These are phyloP conservation scores for Pseudomugil gertrudae DNA, from an alignment of 2,797 vertebrate species.

Conservation along the genomic window DNA sequence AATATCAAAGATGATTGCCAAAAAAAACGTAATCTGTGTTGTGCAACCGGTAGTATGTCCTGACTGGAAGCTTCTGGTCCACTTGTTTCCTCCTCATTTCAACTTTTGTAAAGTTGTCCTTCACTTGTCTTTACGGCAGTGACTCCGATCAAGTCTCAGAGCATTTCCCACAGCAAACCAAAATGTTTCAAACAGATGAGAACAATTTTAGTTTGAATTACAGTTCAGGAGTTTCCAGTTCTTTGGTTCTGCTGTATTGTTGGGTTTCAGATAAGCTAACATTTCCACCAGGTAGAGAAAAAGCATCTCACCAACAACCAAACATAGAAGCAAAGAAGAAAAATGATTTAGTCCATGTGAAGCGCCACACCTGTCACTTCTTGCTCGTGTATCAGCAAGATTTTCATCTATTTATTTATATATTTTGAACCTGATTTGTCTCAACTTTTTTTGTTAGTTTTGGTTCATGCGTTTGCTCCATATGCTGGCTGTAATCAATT, in stretches of 20 bases:
- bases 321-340: not conserved
- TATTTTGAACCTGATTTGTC: too few species aligned
- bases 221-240: not conserved
- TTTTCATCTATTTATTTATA: too few species aligned
- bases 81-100: not conserved
- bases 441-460: not conserved
- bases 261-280: not conserved
- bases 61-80: not conserved
- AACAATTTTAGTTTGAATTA: not conserved
- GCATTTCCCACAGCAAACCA: not conserved
- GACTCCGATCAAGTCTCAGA: not conserved
- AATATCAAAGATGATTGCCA: slow-evolving; percentile 19
- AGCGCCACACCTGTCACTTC: not conserved
- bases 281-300: not conserved
- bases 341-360: not conserved
- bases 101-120: not conserved
- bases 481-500: not conserved
- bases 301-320: not conserved
- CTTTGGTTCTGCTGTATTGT: slow-evolving; percentile 5
- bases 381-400: too few species aligned
- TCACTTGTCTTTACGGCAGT: not conserved
- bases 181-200: not conserved
- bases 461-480: not conserved
- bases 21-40: slow-evolving; percentile 6
- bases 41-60: not conserved